Base-by-base conservation (phyloP, 1,140 invertebrate species). In the Drosophila bocki region DNA sequence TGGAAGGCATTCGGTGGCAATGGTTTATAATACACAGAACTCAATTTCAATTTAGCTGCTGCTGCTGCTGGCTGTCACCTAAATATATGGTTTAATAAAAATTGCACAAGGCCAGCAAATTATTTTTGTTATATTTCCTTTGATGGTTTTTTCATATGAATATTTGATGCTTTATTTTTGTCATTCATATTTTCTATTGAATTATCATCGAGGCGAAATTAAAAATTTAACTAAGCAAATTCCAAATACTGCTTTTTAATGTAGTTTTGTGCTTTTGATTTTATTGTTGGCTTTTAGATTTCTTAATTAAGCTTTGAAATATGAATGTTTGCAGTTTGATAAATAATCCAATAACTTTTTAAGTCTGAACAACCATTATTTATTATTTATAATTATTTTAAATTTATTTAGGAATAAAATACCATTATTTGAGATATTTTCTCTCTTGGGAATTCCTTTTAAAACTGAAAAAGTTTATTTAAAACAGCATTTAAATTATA, bases 21-120 rank as follows among this genome's bases (percentile, higher is more conserved):
- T 11, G 50, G 32, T 47, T n/a, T 22, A 37, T 39, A 54, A 54
- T 22, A 54, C 19, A 22, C 12, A 26, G 5, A 54, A 54, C 19
- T 39, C 53, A 54, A 54, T 54, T 54, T 39, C 19, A 26, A 56
- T 39, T 39, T 39, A 13, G 53, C 53, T 39, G 19, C 53, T n/a
- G 51, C 13, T 37, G 26, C 26, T 39, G 13, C 37, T n/a, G 26
- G 26, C 15, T 39, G 19, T 8, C 8, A 15, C 11, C 53, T 22
- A 56, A 39, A 56, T 56, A 39, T 39, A 56, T 56, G 35, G 19
- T 15, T 56, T 22, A n/a, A 56, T 22, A 39, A 39, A 37, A 56
- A 56, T 26, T 56, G 7, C 13, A 39, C 7, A 6, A 3, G 17
- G 13, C 33, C 5, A 22, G 15, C 35, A 54, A 37, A 56, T 39